Percentiles rank a stretch among this genome's conserved stretches.
phyloP scores from a whole-genome alignment of 2,888 invertebrate species.

The Drosophila borborema region DNA sequence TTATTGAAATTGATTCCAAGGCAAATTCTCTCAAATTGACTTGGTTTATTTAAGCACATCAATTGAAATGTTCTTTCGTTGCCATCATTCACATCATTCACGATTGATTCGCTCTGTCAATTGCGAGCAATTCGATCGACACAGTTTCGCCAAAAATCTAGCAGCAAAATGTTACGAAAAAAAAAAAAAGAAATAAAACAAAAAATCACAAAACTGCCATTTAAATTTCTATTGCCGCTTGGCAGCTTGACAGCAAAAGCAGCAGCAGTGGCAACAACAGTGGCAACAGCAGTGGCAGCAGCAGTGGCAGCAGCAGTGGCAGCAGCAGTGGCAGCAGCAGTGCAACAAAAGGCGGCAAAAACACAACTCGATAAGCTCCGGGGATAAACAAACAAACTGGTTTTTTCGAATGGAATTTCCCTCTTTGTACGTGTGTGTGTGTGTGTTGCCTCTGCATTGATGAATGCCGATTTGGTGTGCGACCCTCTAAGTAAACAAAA shows the following conservation, averaged over 20 bases:
- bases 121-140: conserved; percentile 28
- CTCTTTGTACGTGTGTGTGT: background rate
- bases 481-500: conserved; percentile 41
- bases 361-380: conserved; percentile 41
- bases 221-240: conserved; percentile 73
- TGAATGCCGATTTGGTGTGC: conserved; percentile 59
- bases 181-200: too few species aligned
- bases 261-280: background rate
- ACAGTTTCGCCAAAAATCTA: conserved; percentile 32
- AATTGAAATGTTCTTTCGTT: conserved; percentile 12
- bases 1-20: conserved; percentile 1
- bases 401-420: conserved; percentile 18
- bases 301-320: conserved; percentile 4
- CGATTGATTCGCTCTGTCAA: conserved; percentile 48
- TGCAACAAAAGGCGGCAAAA: conserved; percentile 34
- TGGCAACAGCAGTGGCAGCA: conserved; percentile 22
- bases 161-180: conserved; percentile 6
- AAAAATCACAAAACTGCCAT: conserved; percentile 54
- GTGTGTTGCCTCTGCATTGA: conserved; percentile 47
- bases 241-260: conserved; percentile 58
- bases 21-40: background rate
- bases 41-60: conserved; percentile 6
- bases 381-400: conserved; percentile 32
- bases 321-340: conserved; percentile 12
- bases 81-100: conserved; percentile 39